Conservation (phyloP, 2,113 vertebrate genomes). For the Glareola pratincola region DNA sequence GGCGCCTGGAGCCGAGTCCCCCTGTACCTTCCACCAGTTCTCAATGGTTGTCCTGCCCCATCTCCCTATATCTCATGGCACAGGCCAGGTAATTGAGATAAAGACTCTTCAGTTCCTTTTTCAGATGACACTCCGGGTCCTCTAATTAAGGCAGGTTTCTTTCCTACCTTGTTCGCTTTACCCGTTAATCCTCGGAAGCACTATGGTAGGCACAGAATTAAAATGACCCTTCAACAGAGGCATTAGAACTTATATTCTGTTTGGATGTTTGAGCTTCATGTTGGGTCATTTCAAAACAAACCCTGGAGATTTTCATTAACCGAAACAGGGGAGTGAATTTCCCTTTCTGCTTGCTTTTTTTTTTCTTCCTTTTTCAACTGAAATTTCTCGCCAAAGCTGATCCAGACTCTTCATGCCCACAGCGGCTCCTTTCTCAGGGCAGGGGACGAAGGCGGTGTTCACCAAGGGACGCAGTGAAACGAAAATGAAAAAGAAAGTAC, state of each 20-base stretch:
- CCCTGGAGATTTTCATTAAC: background rate
- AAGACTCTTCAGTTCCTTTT: background rate
- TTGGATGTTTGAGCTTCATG: background rate
- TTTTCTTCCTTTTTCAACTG: background rate
- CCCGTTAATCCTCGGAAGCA: background rate
- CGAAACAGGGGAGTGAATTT: background rate
- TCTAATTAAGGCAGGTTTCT: background rate
- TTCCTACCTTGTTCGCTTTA: background rate
- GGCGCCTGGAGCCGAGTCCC: background rate
- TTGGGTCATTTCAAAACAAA: background rate
- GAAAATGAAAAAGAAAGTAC: background rate
- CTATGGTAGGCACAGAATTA: background rate
- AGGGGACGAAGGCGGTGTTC: background rate
- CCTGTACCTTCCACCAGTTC: background rate
- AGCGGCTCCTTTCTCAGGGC: accelerated
- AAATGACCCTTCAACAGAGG: background rate
- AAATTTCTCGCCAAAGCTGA: background rate
- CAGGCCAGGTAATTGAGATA: too few species aligned
- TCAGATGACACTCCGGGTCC: background rate
- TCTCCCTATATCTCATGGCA: background rate
- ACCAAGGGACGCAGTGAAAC: background rate
- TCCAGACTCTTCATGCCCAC: background rate
- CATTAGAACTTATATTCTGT: background rate
- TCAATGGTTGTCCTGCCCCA: background rate
- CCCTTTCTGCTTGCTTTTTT: background rate